Conservation (phyloP, 2,797 vertebrate genomes). For the Xiphophorus birchmanni region DNA sequence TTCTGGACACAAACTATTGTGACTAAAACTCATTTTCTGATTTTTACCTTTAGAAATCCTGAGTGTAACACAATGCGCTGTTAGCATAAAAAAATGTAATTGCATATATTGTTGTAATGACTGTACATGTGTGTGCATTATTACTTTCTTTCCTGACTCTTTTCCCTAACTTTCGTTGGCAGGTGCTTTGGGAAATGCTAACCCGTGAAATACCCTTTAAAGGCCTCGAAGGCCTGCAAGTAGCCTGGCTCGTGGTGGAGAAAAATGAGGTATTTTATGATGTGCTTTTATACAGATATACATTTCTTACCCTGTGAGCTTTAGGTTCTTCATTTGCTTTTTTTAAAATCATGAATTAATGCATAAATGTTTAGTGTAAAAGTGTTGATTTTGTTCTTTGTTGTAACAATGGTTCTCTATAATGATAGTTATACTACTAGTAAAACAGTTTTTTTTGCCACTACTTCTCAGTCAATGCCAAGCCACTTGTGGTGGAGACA, state of each 20-base stretch:
- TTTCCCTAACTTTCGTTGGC: constrained; percentile 32
- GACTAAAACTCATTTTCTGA: background rate
- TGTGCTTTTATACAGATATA: background rate
- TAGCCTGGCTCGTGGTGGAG: constrained; percentile 99
- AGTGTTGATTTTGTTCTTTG: background rate
- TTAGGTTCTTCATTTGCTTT: constrained; percentile 4
- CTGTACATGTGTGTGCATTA: background rate
- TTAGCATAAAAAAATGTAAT: background rate
- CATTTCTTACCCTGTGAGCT: background rate
- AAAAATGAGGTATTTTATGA: constrained; percentile 91
- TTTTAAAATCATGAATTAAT: background rate
- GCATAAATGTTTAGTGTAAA: background rate
- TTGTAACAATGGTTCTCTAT: background rate
- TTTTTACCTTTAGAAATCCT: background rate
- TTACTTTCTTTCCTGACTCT: background rate
- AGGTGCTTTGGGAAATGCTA: constrained; percentile 99
- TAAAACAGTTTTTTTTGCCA: background rate
- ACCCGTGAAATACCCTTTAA: constrained; percentile 98
- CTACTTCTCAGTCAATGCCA: background rate
- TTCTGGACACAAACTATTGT: background rate
- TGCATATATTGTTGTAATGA: background rate
- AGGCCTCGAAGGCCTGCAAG: constrained; percentile 98
- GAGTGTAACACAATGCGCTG: background rate
- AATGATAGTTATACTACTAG: background rate
- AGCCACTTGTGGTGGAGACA: background rate